Evolutionary conservation across 2,797 vertebrate genomes (phyloP).

Genomic region (Carapus acus): DNA sequence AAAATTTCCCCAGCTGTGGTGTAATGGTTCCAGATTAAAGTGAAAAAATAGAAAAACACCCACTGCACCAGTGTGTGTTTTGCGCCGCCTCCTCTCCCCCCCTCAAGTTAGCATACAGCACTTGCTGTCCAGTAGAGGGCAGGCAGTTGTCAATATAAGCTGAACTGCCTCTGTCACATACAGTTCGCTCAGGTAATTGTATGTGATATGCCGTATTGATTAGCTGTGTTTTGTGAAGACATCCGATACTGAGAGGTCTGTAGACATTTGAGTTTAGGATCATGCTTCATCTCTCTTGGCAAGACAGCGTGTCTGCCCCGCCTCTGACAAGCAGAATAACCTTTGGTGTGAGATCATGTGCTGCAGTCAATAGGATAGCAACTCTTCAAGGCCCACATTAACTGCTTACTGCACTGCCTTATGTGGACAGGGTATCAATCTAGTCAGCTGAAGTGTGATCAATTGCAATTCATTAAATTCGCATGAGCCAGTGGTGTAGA

Average conservation of each 20-base stretch:
- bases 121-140: slow-evolving; percentile 30
- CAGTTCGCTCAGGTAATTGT: too few relatives aligned
- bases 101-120: neutral
- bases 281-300: slow-evolving; percentile 24
- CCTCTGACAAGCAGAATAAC: slow-evolving; percentile 18
- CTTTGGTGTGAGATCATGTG: slow-evolving; percentile 30
- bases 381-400: slow-evolving; percentile 36
- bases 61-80: too few relatives aligned
- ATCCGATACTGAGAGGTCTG: slow-evolving; percentile 2
- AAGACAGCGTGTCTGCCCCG: slow-evolving; percentile 11
- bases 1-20: slow-evolving; percentile 25
- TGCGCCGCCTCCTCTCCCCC: too few relatives aligned
- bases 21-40: slow-evolving; percentile 13
- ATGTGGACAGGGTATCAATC: slow-evolving; percentile 46
- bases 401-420: slow-evolving; percentile 41
- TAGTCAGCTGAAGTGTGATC: slow-evolving; percentile 55
- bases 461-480: slow-evolving; percentile 60
- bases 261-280: slow-evolving; percentile 19
- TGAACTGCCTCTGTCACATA: neutral
- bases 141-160: slow-evolving; percentile 3
- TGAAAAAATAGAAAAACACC: slow-evolving; percentile 24
- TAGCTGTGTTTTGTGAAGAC: slow-evolving; percentile 7
- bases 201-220: neutral
- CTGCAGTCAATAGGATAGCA: slow-evolving; percentile 21
- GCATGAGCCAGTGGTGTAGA: slow-evolving; percentile 37